Base-by-base conservation (phyloP, 2,113 vertebrate species). In the Gymnobelideus leadbeateri region DNA sequence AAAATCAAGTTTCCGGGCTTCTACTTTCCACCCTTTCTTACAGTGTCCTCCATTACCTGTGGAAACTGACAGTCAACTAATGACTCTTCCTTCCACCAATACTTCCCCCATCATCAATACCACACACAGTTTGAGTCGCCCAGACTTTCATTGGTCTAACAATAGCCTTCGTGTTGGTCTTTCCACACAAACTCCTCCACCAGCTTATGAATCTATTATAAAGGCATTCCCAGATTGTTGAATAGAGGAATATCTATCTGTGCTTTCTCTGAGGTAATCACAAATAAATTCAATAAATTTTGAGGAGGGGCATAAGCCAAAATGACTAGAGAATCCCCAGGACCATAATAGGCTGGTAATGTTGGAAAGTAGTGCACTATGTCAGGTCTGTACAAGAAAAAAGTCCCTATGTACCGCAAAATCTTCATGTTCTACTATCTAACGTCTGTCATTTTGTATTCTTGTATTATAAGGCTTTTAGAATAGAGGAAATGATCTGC, bases 21-120 rank as follows among this genome's bases (percentile, higher is more conserved):
- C 99, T 7, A 99, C 99, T 25, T 99, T 99, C 98, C 99, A 99
- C 96, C 99, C 99, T 0, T 99, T 99, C 14, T 98, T 99, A 91
- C 99, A 99, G 95, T 99, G 99, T 50, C 99, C 99, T 92, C 99
- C 99, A 11, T 99, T 99, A 2, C 99, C 99, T 0, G 98, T 99
- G 26, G 99, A 99, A 96, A 99, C 98, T 0, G 99, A 99, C 95
- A 99, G 99, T 94, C 99, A 99, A 95, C 94, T 99, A 95, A 98
- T 99, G 95, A 99, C 99, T 0, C 98, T 99, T 92, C 98, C 99
- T 23, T 98, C 99, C 0, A 98, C 99, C 7, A 98, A 97, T 0
- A 97, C 99, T 55, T 98, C 98, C 49, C 97, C 98, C 0, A 92
- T 98, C n/a, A 92, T 97, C 14, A 98, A 96, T 95, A 97, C 98